Base-by-base conservation (phyloP, 2,113 vertebrate genomes). In the Progne subis region DNA sequence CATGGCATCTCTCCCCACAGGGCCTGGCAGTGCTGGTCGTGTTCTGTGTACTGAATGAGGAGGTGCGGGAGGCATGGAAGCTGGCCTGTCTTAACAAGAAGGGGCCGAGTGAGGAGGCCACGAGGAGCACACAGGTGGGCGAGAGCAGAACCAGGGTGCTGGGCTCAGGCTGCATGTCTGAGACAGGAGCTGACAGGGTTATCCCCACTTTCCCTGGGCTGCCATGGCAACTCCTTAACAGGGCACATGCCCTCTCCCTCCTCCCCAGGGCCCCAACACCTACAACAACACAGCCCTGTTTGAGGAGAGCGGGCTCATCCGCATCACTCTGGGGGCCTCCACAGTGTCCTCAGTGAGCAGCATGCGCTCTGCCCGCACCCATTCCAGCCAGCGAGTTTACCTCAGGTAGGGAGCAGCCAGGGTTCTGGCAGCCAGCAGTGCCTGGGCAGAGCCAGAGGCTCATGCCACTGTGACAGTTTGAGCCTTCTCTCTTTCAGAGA, bases 261-360 rank as follows among this genome's bases (percentile, higher is more conserved):
- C 69, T 70, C 1, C 0, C 5, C 94, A 99, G 99, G 98, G 98
- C 68, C 99, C 99, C 41, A 99, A 94, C 0, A 98, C 99, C 32
- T 99, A 99, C 95, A 99, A 99, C 95, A 99, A 99, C 68, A 98
- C 99, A 1, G 99, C 99, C 0, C 98, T 99, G 79, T 98, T 99
- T 90, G 99, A 99, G 96, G 99, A 99, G 98, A 99, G 99, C 0
- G 99, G 99, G 55, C 98, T 99, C 53, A 99, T 99, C 95, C 99
- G 99, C 71, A 99, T 99, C 98, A 99, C 99, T 23, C 98, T 99
- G 76, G 99, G 99, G 11, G 99, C 99, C 63, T 99, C 99, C 94
- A 99, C 99, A 3, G 97, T 99, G 95, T 99, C 99, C 6, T 99
- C 99, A 0, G 99, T 99, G 97, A 99, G 99, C 98, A 99, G 99